phyloP scores from a whole-genome alignment of 2,888 invertebrate species.

The Micoletzkya japonica region DNA sequence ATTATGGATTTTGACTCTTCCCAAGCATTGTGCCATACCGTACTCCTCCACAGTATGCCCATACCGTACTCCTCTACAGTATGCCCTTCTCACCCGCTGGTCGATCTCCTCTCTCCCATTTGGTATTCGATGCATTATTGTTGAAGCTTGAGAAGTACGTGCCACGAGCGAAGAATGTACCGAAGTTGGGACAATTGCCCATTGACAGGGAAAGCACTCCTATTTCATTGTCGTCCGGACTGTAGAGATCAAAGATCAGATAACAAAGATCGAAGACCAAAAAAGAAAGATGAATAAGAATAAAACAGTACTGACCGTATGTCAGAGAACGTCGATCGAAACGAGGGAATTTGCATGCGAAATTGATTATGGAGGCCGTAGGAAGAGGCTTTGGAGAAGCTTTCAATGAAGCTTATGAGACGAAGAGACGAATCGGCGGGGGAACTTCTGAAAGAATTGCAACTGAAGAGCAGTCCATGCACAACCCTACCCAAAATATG shows the following conservation, averaged over 20 bases:
- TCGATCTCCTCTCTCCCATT: neutral
- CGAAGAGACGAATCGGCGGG: neutral
- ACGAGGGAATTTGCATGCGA: conserved; percentile 25
- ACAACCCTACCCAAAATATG: too few relatives aligned
- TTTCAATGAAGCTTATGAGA: neutral
- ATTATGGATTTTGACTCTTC: too few relatives aligned
- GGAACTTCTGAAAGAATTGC: too few relatives aligned
- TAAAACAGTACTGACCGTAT: conserved; percentile 20
- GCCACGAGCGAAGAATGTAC: conserved; percentile 45
- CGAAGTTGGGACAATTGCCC: conserved; percentile 45
- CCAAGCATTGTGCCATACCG: too few relatives aligned
- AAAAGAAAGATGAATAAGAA: neutral
- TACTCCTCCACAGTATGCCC: neutral
- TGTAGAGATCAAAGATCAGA: conserved; percentile 14
- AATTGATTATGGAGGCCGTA: conserved; percentile 31
- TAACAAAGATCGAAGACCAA: neutral
- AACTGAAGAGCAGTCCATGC: too few relatives aligned
- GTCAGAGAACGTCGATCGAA: conserved; percentile 16
- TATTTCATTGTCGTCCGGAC: conserved; percentile 38
- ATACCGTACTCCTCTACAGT: neutral
- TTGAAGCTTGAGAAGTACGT: conserved; percentile 44
- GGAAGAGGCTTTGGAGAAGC: conserved; percentile 24
- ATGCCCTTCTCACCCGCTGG: neutral
- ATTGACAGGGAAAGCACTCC: conserved; percentile 34
- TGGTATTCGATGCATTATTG: conserved; percentile 10